Evolutionary conservation across 2,113 vertebrate species (phyloP).

Genomic region (Coreoperca whiteheadi): DNA sequence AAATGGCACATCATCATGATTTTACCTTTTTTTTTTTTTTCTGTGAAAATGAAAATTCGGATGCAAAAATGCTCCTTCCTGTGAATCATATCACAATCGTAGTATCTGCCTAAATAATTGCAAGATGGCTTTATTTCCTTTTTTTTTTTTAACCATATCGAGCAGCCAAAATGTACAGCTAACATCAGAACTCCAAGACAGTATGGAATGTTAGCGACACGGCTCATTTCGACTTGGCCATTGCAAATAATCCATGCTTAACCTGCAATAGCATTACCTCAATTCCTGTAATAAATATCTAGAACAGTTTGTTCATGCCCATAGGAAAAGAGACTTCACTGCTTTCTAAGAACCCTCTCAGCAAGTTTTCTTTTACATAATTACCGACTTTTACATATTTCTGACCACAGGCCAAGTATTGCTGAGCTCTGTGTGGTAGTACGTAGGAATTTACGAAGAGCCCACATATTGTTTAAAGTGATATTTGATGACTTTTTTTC

Average conservation of each 20-base stretch:
- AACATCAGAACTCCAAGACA: neutral
- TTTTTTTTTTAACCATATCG: too few relatives aligned
- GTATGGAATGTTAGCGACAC: neutral
- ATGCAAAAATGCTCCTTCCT: too few relatives aligned
- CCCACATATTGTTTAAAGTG: neutral
- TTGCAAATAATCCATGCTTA: neutral
- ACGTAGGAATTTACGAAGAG: conserved; percentile 1
- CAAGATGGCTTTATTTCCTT: too few relatives aligned
- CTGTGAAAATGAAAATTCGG: too few relatives aligned
- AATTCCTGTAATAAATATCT: neutral
- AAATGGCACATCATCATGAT: too few relatives aligned
- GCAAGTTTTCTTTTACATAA: conserved; percentile 12
- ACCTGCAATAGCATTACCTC: neutral
- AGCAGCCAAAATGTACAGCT: too few relatives aligned
- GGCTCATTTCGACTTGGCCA: neutral
- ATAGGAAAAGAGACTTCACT: neutral
- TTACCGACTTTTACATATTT: conserved; percentile 23
- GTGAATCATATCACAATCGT: too few relatives aligned
- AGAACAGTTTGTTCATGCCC: neutral
- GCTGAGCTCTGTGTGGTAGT: neutral
- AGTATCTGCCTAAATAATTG: too few relatives aligned
- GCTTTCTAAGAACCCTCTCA: conserved; percentile 39
- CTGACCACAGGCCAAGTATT: conserved; percentile 9
- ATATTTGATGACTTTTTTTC: neutral
- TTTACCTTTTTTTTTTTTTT: too few relatives aligned